Base-by-base conservation (phyloP, 2,113 vertebrate genomes). In the Mirounga angustirostris region DNA sequence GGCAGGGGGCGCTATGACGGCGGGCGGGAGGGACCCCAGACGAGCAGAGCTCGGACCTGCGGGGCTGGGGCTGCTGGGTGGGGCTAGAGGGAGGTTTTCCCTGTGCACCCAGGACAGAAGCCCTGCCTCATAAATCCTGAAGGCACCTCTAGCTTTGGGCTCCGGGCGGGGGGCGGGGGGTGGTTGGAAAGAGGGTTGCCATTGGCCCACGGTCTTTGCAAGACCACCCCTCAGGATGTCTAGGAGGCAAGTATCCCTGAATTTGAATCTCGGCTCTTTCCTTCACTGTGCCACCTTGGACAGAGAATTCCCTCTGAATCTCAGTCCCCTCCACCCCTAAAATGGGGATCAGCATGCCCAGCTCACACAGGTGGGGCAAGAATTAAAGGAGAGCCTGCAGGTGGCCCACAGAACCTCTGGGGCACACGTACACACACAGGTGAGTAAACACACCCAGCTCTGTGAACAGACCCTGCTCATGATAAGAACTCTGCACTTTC, bases 41-140 rank as follows among this genome's bases (percentile, higher is more conserved):
- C 2, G 7, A 0, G 13, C 12, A 0, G 78, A 43, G 12, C 19
- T 6, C 0, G 2, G 43, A 24, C 73, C 24, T 2, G 40, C 73
- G 7, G 6, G 73, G 40, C 40, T 46, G 73, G 40, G 73, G 24
- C 73, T 46, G 40, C 22, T 28, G 73, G 5, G 43, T 3, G 0
- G 4, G 9, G 33, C 40, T 24, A 11, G 21, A 65, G 10, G 18
- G 14, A 36, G 67, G 7, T 4, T 19, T 54, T 21, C 19, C 33
- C 36, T 0, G 19, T 22, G 40, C 8, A 0, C 6, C 16, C 3
- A 21, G 19, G 73, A 50, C 26, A 78, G 22, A n/a, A 10, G 11
- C 54, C 36, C 19, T 18, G 2, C 18, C 18, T 19, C 69, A 65
- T 33, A 74, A 43, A 78, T 30, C 33, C 28, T 0, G 3, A 63